Evolutionary conservation across 2,888 invertebrate genomes (phyloP).

Genomic region (Dynastes maya): DNA sequence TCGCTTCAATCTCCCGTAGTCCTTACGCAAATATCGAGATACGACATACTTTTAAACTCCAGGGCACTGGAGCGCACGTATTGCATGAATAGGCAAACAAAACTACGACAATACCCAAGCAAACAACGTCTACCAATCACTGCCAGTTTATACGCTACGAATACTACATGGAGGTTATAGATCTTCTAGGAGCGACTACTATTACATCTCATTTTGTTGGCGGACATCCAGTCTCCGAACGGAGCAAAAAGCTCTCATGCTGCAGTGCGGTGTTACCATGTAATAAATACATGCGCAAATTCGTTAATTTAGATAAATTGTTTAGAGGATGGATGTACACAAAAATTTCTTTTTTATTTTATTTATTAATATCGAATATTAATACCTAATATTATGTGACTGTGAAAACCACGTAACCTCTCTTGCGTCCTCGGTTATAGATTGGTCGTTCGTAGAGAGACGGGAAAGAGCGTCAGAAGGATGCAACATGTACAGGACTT

Average conservation of each 20-base stretch:
- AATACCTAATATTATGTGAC: too few species aligned
- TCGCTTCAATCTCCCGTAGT: neutral
- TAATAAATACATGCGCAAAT: constrained; percentile 6
- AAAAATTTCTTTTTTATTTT: too few species aligned
- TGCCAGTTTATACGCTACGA: constrained; percentile 2
- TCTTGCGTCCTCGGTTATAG: too few species aligned
- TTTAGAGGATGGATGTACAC: neutral
- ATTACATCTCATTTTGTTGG: constrained; percentile 29
- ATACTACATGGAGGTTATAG: constrained; percentile 31
- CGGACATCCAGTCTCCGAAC: constrained; percentile 32
- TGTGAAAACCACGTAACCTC: too few species aligned
- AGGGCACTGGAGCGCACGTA: neutral
- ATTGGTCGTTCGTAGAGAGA: too few species aligned
- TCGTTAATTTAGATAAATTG: constrained; percentile 9
- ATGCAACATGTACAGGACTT: too few species aligned
- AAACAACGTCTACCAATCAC: constrained; percentile 29
- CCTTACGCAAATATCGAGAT: neutral
- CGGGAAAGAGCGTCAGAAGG: too few species aligned
- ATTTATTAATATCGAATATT: too few species aligned
- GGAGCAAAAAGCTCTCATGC: constrained; percentile 15
- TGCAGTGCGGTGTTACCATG: constrained; percentile 30
- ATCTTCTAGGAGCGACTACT: constrained; percentile 3
- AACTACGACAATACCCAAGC: neutral
- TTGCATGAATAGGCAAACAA: constrained; percentile 2
- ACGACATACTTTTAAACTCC: neutral